Evolutionary conservation across 1,140 invertebrate species (phyloP).

Genomic region (Berghia stephanieae): DNA sequence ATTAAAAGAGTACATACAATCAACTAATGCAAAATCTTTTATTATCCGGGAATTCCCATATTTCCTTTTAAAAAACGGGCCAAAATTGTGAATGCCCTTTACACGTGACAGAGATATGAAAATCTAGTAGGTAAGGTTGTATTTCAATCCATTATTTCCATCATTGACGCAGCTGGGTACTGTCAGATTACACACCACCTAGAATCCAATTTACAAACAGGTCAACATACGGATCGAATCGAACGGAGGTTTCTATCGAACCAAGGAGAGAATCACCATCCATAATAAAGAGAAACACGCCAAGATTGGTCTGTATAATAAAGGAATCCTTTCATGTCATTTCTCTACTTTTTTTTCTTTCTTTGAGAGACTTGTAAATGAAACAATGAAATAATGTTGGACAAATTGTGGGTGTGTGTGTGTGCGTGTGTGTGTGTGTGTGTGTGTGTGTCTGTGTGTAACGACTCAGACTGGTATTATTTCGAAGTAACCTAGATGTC

Average conservation of each 20-base stretch:
- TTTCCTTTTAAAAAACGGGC: background rate
- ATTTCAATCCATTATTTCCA: too few species aligned
- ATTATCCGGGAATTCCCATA: background rate
- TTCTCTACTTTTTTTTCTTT: background rate
- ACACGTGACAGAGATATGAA: background rate
- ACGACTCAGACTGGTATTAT: conserved; percentile 58
- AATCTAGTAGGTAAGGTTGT: too few species aligned
- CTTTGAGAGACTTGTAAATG: background rate
- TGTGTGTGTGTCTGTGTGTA: conserved; percentile 59
- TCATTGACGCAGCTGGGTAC: too few species aligned
- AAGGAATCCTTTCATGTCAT: background rate
- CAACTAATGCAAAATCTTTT: background rate
- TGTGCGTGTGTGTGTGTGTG: conserved; percentile 59
- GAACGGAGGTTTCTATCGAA: background rate
- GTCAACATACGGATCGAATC: too few species aligned
- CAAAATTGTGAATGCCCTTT: background rate
- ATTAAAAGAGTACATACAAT: too few species aligned
- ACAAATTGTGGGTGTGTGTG: conserved; percentile 57
- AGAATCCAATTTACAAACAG: too few species aligned
- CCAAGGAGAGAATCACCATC: background rate
- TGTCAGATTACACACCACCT: too few species aligned
- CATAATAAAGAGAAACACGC: background rate
- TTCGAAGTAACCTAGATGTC: too few species aligned
- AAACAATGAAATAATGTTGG: conserved; percentile 31
- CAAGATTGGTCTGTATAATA: background rate